Conservation (phyloP, 2,797 vertebrate species). For the Coreius guichenoti region DNA sequence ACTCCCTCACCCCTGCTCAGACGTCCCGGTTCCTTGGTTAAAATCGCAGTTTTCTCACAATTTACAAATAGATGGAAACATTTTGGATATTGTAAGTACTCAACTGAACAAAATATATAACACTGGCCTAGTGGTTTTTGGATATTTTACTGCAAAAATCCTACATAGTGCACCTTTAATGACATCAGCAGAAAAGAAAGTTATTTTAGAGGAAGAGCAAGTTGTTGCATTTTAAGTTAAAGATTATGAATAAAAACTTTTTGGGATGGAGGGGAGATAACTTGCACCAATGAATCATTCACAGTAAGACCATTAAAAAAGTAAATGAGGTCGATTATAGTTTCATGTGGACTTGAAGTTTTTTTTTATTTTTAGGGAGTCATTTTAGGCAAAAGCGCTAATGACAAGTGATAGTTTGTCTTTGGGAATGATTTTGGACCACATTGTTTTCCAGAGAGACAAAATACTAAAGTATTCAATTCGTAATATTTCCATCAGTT, state of each 20-base stretch:
- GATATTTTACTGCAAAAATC: too few relatives aligned
- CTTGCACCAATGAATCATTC: background rate
- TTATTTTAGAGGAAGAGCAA: background rate
- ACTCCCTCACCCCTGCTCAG: too few relatives aligned
- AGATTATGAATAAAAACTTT: background rate
- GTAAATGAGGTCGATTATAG: background rate
- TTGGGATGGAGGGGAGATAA: background rate
- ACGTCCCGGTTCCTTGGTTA: too few relatives aligned
- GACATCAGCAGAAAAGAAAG: background rate
- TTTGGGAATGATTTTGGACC: conserved; percentile 7
- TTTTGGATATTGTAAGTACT: too few relatives aligned
- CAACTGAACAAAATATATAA: too few relatives aligned
- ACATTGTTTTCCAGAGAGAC: background rate
- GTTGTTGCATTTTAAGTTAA: background rate
- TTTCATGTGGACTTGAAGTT: background rate
- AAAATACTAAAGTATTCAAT: conserved; percentile 2
- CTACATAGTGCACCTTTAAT: too few relatives aligned
- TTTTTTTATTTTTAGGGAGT: background rate
- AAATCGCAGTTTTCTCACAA: too few relatives aligned
- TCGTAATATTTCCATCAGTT: background rate
- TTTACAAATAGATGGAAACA: too few relatives aligned
- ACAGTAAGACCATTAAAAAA: background rate
- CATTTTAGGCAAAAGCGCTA: background rate
- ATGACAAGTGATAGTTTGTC: background rate
- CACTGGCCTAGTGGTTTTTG: too few relatives aligned